Evolutionary conservation across 2,888 invertebrate genomes (phyloP).

Genomic region (Endomychus coccineus): DNA sequence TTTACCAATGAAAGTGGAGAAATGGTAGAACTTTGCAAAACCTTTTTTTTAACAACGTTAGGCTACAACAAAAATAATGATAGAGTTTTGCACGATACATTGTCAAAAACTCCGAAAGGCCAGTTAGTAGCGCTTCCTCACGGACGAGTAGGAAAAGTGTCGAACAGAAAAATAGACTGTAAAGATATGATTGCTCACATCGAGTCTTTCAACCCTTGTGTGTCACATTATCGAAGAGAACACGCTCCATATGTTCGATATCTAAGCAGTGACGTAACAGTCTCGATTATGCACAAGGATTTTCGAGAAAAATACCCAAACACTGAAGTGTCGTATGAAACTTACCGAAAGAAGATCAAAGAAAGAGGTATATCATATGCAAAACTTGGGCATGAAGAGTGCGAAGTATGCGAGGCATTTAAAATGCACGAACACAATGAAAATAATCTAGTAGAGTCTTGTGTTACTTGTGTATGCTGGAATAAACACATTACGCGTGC

Average conservation of each 20-base stretch:
- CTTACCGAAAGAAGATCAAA: conserved; percentile 6
- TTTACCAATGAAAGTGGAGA: too few species aligned
- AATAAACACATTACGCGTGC: neutral
- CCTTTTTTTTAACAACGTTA: too few species aligned
- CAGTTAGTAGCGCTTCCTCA: too few species aligned
- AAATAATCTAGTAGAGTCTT: neutral
- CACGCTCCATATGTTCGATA: conserved; percentile 10
- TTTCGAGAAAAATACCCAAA: conserved; percentile 5
- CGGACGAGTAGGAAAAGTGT: too few species aligned
- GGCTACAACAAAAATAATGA: too few species aligned
- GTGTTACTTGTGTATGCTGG: conserved; percentile 4
- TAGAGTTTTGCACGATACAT: too few species aligned
- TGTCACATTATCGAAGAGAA: conserved; percentile 9
- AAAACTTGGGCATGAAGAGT: conserved; percentile 8
- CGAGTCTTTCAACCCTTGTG: conserved; percentile 7
- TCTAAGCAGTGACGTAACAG: conserved; percentile 8
- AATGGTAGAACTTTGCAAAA: too few species aligned
- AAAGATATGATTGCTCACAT: conserved; percentile 7
- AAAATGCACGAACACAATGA: conserved; percentile 1
- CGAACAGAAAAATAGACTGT: too few species aligned
- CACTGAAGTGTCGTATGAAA: conserved; percentile 5
- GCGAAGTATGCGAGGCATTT: conserved; percentile 5
- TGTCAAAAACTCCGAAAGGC: too few species aligned
- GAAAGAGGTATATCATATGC: conserved; percentile 9
- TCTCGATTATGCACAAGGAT: conserved; percentile 7